Evolutionary conservation across 2,797 vertebrate species (phyloP).

Genomic region (Dendrocincla fuliginosa): DNA sequence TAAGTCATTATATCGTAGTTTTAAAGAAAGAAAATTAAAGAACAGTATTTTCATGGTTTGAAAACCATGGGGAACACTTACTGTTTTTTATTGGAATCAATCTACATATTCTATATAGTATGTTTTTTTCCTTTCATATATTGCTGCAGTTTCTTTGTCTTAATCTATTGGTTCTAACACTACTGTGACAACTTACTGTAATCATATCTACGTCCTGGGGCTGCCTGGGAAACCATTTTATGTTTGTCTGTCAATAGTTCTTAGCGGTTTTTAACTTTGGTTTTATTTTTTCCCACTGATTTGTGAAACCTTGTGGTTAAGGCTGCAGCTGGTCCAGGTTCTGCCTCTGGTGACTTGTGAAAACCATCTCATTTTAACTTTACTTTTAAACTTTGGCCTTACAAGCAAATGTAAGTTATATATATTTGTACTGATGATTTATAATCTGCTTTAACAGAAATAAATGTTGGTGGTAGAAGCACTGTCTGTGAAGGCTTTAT

Average conservation of each 20-base stretch:
- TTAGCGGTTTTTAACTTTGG: conserved; percentile 42
- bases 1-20: conserved; percentile 73
- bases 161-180: conserved; percentile 74
- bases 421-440: conserved; percentile 87
- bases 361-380: conserved; percentile 79
- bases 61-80: conserved; percentile 70
- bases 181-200: conserved; percentile 74
- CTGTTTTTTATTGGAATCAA: conserved; percentile 69
- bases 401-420: conserved; percentile 85
- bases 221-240: conserved; percentile 57
- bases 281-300: conserved; percentile 42
- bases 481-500: conserved; percentile 21
- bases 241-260: conserved; percentile 60
- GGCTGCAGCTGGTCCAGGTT: conserved; percentile 69
- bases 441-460: conserved; percentile 87
- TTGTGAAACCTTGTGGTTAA: conserved; percentile 66
- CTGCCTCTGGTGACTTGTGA: conserved; percentile 69
- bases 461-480: conserved; percentile 85
- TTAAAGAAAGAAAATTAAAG: conserved; percentile 69
- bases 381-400: conserved; percentile 83
- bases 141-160: conserved; percentile 76
- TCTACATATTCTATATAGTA: conserved; percentile 72
- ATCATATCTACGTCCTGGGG: conserved; percentile 62
- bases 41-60: conserved; percentile 81
- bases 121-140: conserved; percentile 72